Base-by-base conservation (phyloP, 1,140 invertebrate species). In the Plutomurus gul region DNA sequence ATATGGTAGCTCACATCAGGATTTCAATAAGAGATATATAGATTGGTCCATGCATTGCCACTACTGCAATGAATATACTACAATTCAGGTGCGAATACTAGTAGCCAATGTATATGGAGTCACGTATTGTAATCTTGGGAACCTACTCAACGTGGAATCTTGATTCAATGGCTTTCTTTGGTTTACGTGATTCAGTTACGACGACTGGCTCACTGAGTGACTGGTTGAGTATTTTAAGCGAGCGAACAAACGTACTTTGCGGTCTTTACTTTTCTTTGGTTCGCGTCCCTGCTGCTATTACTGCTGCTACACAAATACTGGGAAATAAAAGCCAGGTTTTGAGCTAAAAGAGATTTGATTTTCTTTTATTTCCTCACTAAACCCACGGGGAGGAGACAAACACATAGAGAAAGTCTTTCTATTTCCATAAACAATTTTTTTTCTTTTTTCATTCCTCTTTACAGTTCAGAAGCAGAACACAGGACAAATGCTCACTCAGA, bases 371-470 rank as follows among this genome's bases (percentile, higher is more conserved):
- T 74, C 72, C 39, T 47, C 56, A 74, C 36, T 27, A 49, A 74
- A 49, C 43, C 72, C 72, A 47, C 27, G 30, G 72, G 72, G 72
- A 74, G 72, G 43, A 74, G 20, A 49, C 43, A 74, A 39, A 72
- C 39, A 8, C 10, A 51, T 51, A 74, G 72, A 74, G 43, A 74
- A 49, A 47, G 39, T 74, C 72, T 74, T 74, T 74, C 72, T 36
- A 74, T 74, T 74, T 74, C 72, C 72, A 74, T 74, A 74, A 74
- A 49, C 72, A 43, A 74, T 74, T 74, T 74, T 47, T 49, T 72
- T 37, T n/a, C 8, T 43, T n/a, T 72, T 60, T 72, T 65, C 56
- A 65, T 65, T 65, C 30, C 27, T 30, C 56, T 65, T 65, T n/a
- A 33, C 27, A 33, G 56, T 36, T 65, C 27, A 13, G 27, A 10